Base-by-base conservation (phyloP, 2,113 vertebrate genomes). In the Nanorana parkeri region DNA sequence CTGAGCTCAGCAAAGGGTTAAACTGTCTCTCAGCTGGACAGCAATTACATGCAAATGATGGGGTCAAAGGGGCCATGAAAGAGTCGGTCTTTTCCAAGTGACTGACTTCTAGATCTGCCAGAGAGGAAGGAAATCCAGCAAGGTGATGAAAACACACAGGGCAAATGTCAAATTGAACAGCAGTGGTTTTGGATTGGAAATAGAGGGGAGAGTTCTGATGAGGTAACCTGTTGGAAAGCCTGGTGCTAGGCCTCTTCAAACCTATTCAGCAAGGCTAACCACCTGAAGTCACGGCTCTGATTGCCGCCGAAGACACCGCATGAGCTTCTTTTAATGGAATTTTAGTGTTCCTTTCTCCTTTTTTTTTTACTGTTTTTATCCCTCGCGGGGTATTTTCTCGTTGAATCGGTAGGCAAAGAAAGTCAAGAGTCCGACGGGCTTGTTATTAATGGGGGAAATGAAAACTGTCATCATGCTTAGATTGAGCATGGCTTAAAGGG, bases 261-360 rank as follows among this genome's bases (percentile, higher is more conserved):
- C 3, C 11, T 32, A 66, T 21, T 51, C 64, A 84, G n/a, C 10
- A 66, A 41, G 72, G 1, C 67, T 36, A 86, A 29, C 19, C 58
- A 83, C 63, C 23, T 68, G 65, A 80, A 83, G 17, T 41, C 32
- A 76, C 29, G 52, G 36, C 20, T 86, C 80, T 36, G 83, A 51
- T 80, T 83, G 58, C 54, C 36, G 32, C 29, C 83, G 79, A 41
- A 47, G 41, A 21, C 36, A 16, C 68, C 56, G 65, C 51, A 47
- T 64, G 80, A 78, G 41, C 36, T 67, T 82, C 66, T 13, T 23
- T 36, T 64, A 78, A 78, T 63, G 36, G 28, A 84, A 84, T 19
- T 66, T 56, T 55, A 58, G 26, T 20, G 72, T 41, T 63, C 21
- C 21, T 63, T 21, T 68, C 58, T 58, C 56, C 15, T 32, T 64